phyloP scores from a whole-genome alignment of 1,140 invertebrate genomes.

The Drosophila santomea region DNA sequence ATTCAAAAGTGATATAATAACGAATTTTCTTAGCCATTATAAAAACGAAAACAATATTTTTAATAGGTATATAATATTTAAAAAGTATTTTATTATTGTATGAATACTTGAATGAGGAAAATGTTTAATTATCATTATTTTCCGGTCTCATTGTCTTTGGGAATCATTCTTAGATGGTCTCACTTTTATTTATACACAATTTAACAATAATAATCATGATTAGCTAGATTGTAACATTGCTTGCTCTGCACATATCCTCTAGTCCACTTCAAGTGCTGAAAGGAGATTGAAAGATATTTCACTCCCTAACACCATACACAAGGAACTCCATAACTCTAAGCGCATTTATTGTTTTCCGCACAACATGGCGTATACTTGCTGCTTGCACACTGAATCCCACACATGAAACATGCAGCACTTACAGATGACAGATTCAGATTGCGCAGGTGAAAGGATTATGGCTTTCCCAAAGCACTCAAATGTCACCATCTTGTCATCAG shows the following conservation, averaged over 20 bases:
- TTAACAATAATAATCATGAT: too few species aligned
- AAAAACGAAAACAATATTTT: too few species aligned
- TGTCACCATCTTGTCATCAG: constrained; percentile 18
- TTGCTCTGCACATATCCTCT: background rate
- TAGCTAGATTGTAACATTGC: too few species aligned
- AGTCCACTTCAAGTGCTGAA: background rate
- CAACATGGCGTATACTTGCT: constrained; percentile 11
- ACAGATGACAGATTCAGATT: constrained; percentile 26
- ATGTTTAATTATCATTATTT: too few species aligned
- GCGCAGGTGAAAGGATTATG: constrained; percentile 40
- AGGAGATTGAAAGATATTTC: background rate
- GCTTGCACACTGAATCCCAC: constrained; percentile 5
- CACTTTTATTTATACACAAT: too few species aligned
- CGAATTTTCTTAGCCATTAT: too few species aligned
- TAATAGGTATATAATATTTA: too few species aligned
- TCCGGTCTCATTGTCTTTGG: background rate
- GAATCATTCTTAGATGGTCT: too few species aligned
- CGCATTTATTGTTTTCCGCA: constrained; percentile 22
- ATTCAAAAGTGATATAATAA: background rate
- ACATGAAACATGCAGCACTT: constrained; percentile 10
- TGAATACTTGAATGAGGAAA: too few species aligned
- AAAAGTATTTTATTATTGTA: too few species aligned
- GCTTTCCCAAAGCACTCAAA: constrained; percentile 17
- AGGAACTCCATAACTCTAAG: constrained; percentile 1
- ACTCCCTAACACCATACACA: background rate